phyloP scores from a whole-genome alignment of 2,888 invertebrate species.

The Andrena praecox region DNA sequence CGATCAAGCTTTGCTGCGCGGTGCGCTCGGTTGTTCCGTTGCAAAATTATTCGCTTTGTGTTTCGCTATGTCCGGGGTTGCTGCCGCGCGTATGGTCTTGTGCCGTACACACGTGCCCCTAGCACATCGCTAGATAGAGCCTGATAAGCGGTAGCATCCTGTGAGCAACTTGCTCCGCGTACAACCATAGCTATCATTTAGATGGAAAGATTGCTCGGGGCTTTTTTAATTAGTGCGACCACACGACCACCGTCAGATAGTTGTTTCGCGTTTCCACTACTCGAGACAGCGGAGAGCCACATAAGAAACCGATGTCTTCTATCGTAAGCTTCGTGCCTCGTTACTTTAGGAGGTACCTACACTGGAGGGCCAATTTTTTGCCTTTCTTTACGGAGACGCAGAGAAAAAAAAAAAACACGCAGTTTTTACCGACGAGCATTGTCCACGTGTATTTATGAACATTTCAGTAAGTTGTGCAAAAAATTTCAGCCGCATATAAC shows the following conservation, averaged over 20 bases:
- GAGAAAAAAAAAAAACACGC: too few relatives aligned
- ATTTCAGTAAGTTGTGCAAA: too few relatives aligned
- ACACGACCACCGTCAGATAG: conserved; percentile 15
- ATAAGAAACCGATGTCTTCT: too few relatives aligned
- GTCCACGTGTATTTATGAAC: too few relatives aligned
- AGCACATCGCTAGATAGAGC: conserved; percentile 46
- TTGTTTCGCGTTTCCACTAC: conserved; percentile 42
- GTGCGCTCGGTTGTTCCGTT: conserved; percentile 23
- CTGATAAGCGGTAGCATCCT: conserved; percentile 76
- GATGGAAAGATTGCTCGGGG: conserved; percentile 68
- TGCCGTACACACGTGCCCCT: conserved; percentile 47
- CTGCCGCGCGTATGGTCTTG: conserved; percentile 18
- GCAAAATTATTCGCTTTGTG: conserved; percentile 41
- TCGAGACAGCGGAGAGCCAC: too few relatives aligned
- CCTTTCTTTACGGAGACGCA: too few relatives aligned
- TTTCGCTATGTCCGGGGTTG: conserved; percentile 52
- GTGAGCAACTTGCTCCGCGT: conserved; percentile 64
- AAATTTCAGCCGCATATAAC: too few relatives aligned
- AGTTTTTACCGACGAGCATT: too few relatives aligned
- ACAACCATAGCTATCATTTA: conserved; percentile 58
- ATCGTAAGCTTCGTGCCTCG: too few relatives aligned
- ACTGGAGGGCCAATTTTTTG: too few relatives aligned
- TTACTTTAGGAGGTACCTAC: too few relatives aligned
- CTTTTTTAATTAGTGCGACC: conserved; percentile 67
- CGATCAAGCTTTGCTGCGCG: conserved; percentile 2